Conservation (phyloP, 2,797 vertebrate genomes). For the Onychomys leucogaster region DNA sequence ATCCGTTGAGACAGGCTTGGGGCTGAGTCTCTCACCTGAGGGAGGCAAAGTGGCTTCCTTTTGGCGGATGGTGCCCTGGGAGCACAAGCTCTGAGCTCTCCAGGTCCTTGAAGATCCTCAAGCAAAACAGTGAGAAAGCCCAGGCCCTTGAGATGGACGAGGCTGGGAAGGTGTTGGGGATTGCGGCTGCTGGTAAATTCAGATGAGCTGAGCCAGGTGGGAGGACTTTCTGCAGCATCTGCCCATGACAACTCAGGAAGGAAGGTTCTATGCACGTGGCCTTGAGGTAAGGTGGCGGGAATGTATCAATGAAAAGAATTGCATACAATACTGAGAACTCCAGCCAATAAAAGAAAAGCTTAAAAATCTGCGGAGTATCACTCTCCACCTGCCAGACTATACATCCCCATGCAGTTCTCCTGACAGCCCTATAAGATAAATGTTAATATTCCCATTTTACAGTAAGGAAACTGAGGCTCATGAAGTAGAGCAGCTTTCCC, state of each 20-base stretch:
- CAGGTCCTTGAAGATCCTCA: neutral
- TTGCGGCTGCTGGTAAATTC: neutral
- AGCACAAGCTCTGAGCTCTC: neutral
- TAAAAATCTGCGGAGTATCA: neutral
- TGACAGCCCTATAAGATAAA: neutral
- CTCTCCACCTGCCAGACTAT: neutral
- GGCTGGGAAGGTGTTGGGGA: neutral
- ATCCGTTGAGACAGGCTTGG: neutral
- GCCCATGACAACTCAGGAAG: neutral
- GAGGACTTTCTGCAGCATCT: neutral
- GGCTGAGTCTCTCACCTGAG: neutral
- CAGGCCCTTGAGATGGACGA: neutral
- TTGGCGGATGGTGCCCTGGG: too few relatives aligned
- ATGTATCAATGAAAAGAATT: conserved; percentile 31
- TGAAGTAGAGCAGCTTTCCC: neutral
- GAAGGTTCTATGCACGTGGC: neutral
- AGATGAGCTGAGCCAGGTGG: neutral
- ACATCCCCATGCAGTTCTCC: neutral
- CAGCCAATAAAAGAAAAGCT: neutral
- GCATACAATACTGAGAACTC: neutral
- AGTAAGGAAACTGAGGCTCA: neutral
- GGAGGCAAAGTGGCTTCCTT: too few relatives aligned
- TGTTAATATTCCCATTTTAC: neutral
- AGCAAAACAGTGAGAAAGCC: neutral
- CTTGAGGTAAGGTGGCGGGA: neutral